Conservation (phyloP, 2,888 invertebrate genomes). For the Petrolisthes cinctipes region DNA sequence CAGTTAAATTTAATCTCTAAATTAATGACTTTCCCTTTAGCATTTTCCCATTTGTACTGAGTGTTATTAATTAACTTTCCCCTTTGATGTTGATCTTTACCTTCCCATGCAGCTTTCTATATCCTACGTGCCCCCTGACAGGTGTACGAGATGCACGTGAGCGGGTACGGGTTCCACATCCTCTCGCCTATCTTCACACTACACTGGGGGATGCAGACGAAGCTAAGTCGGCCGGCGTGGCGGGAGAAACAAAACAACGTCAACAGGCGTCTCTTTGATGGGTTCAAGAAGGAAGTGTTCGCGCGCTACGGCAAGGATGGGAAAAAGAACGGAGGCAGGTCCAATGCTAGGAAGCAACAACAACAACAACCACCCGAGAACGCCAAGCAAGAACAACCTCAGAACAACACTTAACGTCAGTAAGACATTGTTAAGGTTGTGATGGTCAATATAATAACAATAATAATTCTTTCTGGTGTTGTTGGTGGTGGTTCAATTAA, state of each 20-base stretch:
- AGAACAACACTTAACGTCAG: neutral
- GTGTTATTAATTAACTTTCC: too few relatives aligned
- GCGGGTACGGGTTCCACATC: slow-evolving; percentile 89
- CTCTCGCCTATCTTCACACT: slow-evolving; percentile 89
- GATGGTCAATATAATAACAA: too few relatives aligned
- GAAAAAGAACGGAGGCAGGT: neutral
- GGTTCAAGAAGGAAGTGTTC: slow-evolving; percentile 85
- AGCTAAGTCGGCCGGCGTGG: slow-evolving; percentile 84
- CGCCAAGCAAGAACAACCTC: neutral
- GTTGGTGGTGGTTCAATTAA: too few relatives aligned
- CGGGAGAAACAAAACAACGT: slow-evolving; percentile 87
- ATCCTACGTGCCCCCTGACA: slow-evolving; percentile 69
- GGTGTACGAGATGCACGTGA: slow-evolving; percentile 93
- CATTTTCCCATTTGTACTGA: too few relatives aligned
- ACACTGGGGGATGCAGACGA: slow-evolving; percentile 89
- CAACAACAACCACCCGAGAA: neutral
- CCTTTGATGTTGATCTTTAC: too few relatives aligned
- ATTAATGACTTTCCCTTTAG: too few relatives aligned
- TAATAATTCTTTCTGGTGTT: too few relatives aligned
- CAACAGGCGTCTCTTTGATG: slow-evolving; percentile 85
- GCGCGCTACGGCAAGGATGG: slow-evolving; percentile 79
- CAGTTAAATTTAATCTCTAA: too few relatives aligned
- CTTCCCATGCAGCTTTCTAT: too few relatives aligned
- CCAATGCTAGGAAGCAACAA: neutral
- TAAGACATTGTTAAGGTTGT: neutral